Evolutionary conservation across 2,888 invertebrate species (phyloP).

Genomic region (Apodemia hepburni): DNA sequence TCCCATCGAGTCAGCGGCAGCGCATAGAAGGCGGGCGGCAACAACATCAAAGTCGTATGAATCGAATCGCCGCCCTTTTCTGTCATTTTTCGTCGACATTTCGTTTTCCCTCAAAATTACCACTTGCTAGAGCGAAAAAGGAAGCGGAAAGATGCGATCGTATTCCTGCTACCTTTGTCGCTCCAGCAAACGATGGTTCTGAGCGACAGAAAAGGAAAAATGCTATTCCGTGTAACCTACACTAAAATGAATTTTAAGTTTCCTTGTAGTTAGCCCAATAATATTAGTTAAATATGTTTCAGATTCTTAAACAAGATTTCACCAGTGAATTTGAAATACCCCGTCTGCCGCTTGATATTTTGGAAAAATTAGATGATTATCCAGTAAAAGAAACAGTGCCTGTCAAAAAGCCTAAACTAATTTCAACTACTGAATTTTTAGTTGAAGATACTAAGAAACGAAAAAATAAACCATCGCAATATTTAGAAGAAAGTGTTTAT

Average conservation of each 20-base stretch:
- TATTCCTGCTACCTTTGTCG: too few relatives aligned
- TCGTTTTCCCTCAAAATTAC: too few relatives aligned
- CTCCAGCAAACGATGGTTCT: too few relatives aligned
- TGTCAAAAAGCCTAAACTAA: slow-evolving; percentile 39
- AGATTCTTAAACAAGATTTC: slow-evolving; percentile 52
- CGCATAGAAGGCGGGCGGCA: too few relatives aligned
- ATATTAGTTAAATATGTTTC: slow-evolving; percentile 17
- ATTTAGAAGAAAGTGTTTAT: slow-evolving; percentile 66
- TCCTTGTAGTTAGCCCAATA: not conserved
- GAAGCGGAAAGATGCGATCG: not conserved
- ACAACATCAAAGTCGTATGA: too few relatives aligned
- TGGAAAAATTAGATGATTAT: slow-evolving; percentile 54
- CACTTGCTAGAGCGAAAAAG: too few relatives aligned
- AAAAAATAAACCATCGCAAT: slow-evolving; percentile 61
- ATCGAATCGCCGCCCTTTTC: too few relatives aligned
- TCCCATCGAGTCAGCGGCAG: too few relatives aligned
- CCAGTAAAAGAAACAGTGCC: slow-evolving; percentile 36
- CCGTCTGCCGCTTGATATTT: slow-evolving; percentile 50
- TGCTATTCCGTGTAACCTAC: too few relatives aligned
- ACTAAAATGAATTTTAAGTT: too few relatives aligned
- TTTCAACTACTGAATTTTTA: slow-evolving; percentile 57
- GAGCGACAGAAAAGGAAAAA: too few relatives aligned
- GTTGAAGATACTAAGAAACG: slow-evolving; percentile 51
- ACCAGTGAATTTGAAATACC: slow-evolving; percentile 51
- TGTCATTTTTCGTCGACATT: too few relatives aligned